phyloP scores from a whole-genome alignment of 2,113 vertebrate genomes.

The Ifrita kowaldi region DNA sequence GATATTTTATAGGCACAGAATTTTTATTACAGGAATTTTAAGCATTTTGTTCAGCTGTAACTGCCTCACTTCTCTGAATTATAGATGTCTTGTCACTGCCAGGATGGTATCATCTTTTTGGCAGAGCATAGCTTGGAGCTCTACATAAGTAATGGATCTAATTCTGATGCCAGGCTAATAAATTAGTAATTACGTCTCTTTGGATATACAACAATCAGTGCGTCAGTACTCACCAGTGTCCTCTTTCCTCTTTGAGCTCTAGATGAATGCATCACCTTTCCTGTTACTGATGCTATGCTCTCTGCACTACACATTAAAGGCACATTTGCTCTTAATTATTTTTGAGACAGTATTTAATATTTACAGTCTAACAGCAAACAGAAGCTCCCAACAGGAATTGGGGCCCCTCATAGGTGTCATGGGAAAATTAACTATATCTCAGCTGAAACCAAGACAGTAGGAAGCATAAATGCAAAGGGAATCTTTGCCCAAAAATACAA shows the following conservation, averaged over 20 bases:
- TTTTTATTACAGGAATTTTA: neutral
- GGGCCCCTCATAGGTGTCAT: neutral
- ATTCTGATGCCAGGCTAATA: constrained; percentile 4
- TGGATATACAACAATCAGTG: constrained; percentile 23
- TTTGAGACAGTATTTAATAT: constrained; percentile 1
- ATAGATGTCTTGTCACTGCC: neutral
- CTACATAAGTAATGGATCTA: constrained; percentile 29
- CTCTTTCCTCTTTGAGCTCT: neutral
- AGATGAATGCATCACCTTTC: neutral
- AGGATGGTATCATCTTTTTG: constrained; percentile 30
- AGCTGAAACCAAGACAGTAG: neutral
- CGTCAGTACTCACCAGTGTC: neutral
- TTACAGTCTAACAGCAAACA: neutral
- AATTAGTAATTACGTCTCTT: constrained; percentile 39
- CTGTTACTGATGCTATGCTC: neutral
- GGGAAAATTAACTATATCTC: neutral
- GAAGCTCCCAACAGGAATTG: neutral
- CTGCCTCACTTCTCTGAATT: neutral
- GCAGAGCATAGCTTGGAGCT: constrained; percentile 24
- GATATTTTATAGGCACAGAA: neutral
- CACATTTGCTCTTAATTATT: constrained; percentile 5
- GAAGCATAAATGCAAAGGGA: neutral
- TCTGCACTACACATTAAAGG: neutral
- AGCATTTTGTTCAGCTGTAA: neutral
- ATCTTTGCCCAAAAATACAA: neutral